phyloP scores from a whole-genome alignment of 2,797 vertebrate species.

The Mastacembelus armatus region DNA sequence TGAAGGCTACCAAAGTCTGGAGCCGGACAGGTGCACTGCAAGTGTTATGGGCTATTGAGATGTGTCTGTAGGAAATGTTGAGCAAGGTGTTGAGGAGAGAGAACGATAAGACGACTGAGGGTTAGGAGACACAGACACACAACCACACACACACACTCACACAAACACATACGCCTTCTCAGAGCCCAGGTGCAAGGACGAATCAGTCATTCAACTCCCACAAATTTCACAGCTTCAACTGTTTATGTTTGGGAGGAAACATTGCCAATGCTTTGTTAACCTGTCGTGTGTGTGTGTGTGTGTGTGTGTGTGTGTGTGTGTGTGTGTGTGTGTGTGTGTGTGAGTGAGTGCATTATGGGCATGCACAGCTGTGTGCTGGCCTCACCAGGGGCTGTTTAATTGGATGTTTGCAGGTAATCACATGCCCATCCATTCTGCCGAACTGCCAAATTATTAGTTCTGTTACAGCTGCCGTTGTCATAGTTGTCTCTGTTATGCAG shows the following conservation, averaged over 20 bases:
- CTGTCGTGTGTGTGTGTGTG: constrained; percentile 36
- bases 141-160: constrained; percentile 6
- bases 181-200: constrained; percentile 74
- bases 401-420: constrained; percentile 72
- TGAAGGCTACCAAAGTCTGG: constrained; percentile 6
- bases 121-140: not conserved
- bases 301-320: constrained; percentile 23
- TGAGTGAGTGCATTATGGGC: constrained; percentile 30
- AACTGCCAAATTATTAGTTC: constrained; percentile 72
- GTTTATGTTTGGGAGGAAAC: constrained; percentile 74
- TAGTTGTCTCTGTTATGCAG: constrained; percentile 32
- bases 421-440: constrained; percentile 65
- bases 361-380: constrained; percentile 66
- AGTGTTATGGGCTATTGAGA: constrained; percentile 19
- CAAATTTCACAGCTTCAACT: constrained; percentile 73
- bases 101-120: constrained; percentile 30
- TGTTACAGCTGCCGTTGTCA: constrained; percentile 63
- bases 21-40: constrained; percentile 2
- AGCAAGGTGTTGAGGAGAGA: constrained; percentile 20
- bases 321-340: constrained; percentile 12
- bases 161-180: constrained; percentile 18
- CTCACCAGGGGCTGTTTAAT: constrained; percentile 66
- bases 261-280: constrained; percentile 61
- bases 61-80: constrained; percentile 19
- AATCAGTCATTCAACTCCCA: constrained; percentile 72